A percentile compares a stretch with the other conserved stretches of the same genome.
Conservation (phyloP, 2,888 invertebrate genomes). For the Pachliopta kotzebuea region DNA sequence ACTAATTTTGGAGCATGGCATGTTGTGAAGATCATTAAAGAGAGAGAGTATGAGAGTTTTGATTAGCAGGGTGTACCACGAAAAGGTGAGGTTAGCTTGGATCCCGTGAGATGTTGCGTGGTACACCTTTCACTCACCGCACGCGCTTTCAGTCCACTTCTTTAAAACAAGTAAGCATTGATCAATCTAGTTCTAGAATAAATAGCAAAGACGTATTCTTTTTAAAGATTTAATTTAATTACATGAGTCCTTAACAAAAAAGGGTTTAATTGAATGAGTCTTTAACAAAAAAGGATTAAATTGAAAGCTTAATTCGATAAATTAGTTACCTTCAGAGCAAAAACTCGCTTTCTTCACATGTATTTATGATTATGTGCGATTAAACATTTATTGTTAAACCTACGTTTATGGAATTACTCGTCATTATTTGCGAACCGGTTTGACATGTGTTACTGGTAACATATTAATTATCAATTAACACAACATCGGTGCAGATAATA, state of each 20-base stretch:
- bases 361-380: constrained; percentile 13
- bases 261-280: background rate
- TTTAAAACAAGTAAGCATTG: too few relatives aligned
- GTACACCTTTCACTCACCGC: too few relatives aligned
- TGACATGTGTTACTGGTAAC: background rate
- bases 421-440: background rate
- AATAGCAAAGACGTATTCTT: constrained; percentile 6
- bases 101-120: too few relatives aligned
- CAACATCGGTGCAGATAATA: background rate
- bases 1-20: too few relatives aligned
- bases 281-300: background rate
- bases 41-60: too few relatives aligned
- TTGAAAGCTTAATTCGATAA: background rate
- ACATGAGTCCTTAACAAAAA: background rate
- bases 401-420: background rate
- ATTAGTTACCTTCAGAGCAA: background rate
- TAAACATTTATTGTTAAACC: constrained; percentile 5
- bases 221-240: constrained; percentile 8
- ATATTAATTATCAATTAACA: constrained; percentile 7
- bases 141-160: too few relatives aligned
- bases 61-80: too few relatives aligned
- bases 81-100: too few relatives aligned
- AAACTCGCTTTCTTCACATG: constrained; percentile 7
- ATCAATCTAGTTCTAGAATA: constrained; percentile 2
- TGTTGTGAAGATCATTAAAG: too few relatives aligned